Base-by-base conservation (phyloP, 2,113 vertebrate genomes). In the Ailurus styani region DNA sequence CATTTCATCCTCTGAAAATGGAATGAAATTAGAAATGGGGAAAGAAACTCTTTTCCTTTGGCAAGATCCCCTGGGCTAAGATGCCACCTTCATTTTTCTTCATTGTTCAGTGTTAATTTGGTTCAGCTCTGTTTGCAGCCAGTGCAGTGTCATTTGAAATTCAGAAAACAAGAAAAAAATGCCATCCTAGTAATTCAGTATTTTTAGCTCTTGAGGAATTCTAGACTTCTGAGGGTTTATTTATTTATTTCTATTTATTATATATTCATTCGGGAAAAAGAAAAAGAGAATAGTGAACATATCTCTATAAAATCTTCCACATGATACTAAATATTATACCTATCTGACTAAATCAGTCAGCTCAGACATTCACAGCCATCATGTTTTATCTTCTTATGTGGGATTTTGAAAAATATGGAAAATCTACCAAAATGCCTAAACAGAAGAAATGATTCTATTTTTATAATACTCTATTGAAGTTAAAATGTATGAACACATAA, bases 41-140 rank as follows among this genome's bases (percentile, higher is more conserved):
- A 94, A 62, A 78, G 64, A 85, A 97, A 87, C 77, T 77, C 15
- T 89, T 29, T 73, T 97, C 29, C 68, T 77, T 87, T 95, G 91
- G 87, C 72, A 66, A 60, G 64, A 37, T 95, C 88, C 83, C 87
- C 45, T 42, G 85, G 57, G 64, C 45, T 94, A 82, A 64, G 75
- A 85, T 40, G 90, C 90, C 90, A 96, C 57, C 52, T 96, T 96
- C 94, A 92, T 95, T 97, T 97, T 95, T 86, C 90, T 68, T 94
- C 87, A 31, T 90, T 91, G 70, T 94, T 96, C 89, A 62, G 25
- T 83, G 90, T 90, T 97, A 96, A 97, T 97, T 97, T 90, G 64
- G 29, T 96, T 95, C 70, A 82, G 64, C 20, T 96, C 64, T 96
- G 87, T 96, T 97, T 97, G 84, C 73, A 96, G 75, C 70, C 64